A percentile compares a stretch with the other conserved stretches of the same genome.
These are phyloP conservation scores for Bovichtus variegatus DNA, from an alignment of 2,797 vertebrate genomes.

Conservation along the genomic window DNA sequence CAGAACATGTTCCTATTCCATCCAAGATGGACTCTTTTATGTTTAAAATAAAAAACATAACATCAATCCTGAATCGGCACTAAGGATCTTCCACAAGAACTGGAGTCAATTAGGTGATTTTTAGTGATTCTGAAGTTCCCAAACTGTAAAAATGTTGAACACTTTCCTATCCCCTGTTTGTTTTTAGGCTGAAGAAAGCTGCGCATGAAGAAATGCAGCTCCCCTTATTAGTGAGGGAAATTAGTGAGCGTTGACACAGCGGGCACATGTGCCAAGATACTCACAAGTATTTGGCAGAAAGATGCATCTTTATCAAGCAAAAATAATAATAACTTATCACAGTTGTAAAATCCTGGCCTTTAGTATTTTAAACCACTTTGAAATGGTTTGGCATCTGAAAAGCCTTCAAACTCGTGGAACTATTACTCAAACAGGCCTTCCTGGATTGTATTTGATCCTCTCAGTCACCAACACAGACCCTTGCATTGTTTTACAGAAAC, in stretches of 20 bases:
- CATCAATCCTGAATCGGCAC: neutral
- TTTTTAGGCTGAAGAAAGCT: neutral
- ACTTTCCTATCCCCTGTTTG: neutral
- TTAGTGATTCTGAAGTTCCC: neutral
- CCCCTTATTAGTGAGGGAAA: neutral
- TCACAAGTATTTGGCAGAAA: neutral
- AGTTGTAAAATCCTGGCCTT: neutral
- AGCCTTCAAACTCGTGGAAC: neutral
- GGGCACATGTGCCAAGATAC: neutral
- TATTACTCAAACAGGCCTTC: neutral
- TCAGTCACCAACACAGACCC: neutral
- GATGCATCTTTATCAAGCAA: neutral
- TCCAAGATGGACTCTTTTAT: neutral
- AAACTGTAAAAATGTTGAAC: neutral
- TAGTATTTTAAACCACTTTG: neutral
- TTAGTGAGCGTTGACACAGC: neutral
- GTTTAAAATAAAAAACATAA: neutral
- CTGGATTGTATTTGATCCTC: constrained; percentile 34
- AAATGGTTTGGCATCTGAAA: neutral
- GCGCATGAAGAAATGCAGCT: neutral
- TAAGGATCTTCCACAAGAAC: neutral
- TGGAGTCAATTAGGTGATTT: neutral
- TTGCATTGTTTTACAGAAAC: constrained; percentile 23
- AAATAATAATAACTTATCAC: neutral
- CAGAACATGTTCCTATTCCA: neutral